A percentile compares a stretch with the other conserved stretches of the same genome.
phyloP scores from a whole-genome alignment of 1,140 invertebrate genomes.

The Medauroidea extradentata region DNA sequence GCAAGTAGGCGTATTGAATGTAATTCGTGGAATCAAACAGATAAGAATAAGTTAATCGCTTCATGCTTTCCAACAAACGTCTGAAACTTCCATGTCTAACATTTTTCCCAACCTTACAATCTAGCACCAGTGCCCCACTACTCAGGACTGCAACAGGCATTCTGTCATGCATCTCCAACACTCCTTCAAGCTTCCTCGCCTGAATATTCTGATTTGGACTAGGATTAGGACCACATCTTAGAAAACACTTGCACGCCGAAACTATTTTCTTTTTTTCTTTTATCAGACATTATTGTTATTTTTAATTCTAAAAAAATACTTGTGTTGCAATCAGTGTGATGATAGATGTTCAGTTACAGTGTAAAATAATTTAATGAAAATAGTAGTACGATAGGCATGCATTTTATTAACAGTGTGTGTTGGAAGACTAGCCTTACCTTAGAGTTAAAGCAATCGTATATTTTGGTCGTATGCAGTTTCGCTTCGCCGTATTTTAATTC shows the following conservation, averaged over 20 bases:
- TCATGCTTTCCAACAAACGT: no score
- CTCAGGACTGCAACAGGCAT: no score
- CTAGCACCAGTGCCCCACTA: not conserved
- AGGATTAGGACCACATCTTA: no score
- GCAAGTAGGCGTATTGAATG: no score
- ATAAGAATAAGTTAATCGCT: no score
- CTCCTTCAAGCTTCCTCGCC: no score
- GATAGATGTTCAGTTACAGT: not conserved
- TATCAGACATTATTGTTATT: no score
- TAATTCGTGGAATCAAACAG: no score
- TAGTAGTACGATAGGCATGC: not conserved
- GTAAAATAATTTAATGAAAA: conserved; percentile 2
- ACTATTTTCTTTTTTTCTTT: no score
- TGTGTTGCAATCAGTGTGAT: conserved; percentile 3
- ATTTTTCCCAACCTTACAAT: conserved; percentile 8
- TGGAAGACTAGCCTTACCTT: conserved; percentile 16
- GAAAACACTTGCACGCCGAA: not conserved
- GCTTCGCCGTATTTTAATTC: conserved; percentile 20
- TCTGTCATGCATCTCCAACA: no score
- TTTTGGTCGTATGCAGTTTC: conserved; percentile 20
- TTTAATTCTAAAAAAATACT: conserved; percentile 2
- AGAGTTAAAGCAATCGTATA: conserved; percentile 22
- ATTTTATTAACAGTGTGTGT: conserved; percentile 6
- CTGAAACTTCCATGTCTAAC: conserved; percentile 7
- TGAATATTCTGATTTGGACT: no score